Conservation (phyloP, 2,797 vertebrate species). For the Thripadectes ignobilis region DNA sequence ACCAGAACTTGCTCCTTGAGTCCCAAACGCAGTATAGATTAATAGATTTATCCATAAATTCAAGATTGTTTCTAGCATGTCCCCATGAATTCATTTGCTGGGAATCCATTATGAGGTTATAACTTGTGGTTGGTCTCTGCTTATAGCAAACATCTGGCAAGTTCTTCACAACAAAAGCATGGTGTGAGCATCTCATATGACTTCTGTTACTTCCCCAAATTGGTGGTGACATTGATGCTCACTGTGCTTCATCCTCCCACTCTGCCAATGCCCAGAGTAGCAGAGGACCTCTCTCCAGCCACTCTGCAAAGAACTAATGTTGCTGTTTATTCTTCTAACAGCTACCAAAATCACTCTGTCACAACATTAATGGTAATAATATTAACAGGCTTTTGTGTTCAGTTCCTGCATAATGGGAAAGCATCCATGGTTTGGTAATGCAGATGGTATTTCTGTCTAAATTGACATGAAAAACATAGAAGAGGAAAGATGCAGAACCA, state of each 20-base stretch:
- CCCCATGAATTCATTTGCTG: neutral
- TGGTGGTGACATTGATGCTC: neutral
- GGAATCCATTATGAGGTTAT: neutral
- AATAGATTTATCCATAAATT: neutral
- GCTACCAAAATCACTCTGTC: neutral
- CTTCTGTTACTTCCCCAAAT: neutral
- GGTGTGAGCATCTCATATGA: neutral
- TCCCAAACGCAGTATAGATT: neutral
- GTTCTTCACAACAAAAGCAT: neutral
- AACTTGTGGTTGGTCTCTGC: neutral
- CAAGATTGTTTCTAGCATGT: neutral
- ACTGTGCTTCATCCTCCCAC: neutral
- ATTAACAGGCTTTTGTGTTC: neutral
- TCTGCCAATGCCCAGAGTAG: neutral
- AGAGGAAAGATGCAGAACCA: neutral
- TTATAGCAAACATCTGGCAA: neutral
- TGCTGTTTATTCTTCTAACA: neutral
- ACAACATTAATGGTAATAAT: neutral
- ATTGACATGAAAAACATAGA: neutral
- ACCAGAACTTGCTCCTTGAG: neutral
- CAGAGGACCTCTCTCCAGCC: neutral
- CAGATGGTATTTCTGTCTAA: neutral
- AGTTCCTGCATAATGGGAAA: neutral
- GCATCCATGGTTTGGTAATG: accelerated
- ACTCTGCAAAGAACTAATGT: neutral